Evolutionary conservation across 2,113 vertebrate genomes (phyloP).

Genomic region (Colaptes auratus): DNA sequence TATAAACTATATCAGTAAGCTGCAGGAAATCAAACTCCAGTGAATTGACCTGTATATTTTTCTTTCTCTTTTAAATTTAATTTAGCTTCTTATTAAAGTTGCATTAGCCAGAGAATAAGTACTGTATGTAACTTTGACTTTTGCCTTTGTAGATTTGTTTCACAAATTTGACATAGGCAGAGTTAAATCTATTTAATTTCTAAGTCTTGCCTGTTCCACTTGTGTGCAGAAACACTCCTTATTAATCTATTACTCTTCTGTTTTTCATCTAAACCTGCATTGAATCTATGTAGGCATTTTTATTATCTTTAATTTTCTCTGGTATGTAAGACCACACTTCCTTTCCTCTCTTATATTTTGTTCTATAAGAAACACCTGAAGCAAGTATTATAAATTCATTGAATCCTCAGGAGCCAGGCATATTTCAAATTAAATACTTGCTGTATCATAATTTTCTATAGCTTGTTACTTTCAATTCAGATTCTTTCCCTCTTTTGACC

Average conservation of each 20-base stretch:
- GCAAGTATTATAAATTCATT: constrained; percentile 62
- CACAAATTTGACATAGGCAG: not conserved
- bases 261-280: not conserved
- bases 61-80: not conserved
- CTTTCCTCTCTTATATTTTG: constrained; percentile 24
- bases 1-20: not conserved
- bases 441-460: constrained; percentile 29
- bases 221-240: not conserved
- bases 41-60: not conserved
- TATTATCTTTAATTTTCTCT: constrained; percentile 29
- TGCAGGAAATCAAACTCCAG: not conserved
- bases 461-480: constrained; percentile 29
- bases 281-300: not conserved
- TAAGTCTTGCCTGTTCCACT: not conserved
- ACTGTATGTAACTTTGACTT: not conserved
- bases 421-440: constrained; percentile 28
- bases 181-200: not conserved
- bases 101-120: not conserved
- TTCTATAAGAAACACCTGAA: constrained; percentile 27
- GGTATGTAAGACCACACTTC: not conserved
- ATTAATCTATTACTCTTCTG: not conserved
- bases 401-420: not conserved
- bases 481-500: not conserved
- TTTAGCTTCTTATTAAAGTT: not conserved
- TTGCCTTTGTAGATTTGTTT: not conserved